phyloP scores from a whole-genome alignment of 1,140 invertebrate species.

The Pristionchus pacificus region DNA sequence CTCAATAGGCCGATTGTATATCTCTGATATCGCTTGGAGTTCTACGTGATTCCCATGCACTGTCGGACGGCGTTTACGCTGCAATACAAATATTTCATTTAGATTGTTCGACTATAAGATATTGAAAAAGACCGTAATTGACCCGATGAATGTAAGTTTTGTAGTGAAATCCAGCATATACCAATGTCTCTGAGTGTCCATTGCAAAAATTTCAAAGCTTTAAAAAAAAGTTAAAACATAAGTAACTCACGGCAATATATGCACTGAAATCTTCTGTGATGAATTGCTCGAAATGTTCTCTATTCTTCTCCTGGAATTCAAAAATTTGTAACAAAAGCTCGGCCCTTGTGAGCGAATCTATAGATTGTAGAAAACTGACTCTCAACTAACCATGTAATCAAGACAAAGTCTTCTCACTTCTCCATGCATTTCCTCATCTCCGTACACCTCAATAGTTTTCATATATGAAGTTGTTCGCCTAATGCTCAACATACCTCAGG shows the following conservation, averaged over 20 bases:
- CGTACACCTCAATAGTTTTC: conserved; percentile 69
- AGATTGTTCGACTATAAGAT: too few relatives aligned
- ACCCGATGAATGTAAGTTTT: background rate
- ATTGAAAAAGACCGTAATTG: background rate
- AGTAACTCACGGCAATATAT: conserved; percentile 68
- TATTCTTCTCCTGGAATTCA: conserved; percentile 69
- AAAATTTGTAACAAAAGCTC: conserved; percentile 25
- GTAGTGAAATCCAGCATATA: background rate
- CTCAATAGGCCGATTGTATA: conserved; percentile 86
- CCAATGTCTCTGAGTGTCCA: conserved; percentile 39
- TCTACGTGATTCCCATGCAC: conserved; percentile 90
- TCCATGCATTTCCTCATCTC: conserved; percentile 85
- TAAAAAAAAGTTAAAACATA: too few relatives aligned
- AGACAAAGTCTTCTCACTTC: conserved; percentile 80
- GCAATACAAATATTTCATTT: too few relatives aligned
- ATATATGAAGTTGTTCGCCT: conserved; percentile 3
- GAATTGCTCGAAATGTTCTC: conserved; percentile 86
- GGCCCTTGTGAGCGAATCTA: background rate
- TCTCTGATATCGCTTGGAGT: conserved; percentile 86
- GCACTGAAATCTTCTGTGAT: conserved; percentile 84
- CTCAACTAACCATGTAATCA: conserved; percentile 80
- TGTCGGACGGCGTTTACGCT: conserved; percentile 69
- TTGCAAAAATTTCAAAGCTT: conserved; percentile 59
- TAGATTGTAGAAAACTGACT: conserved; percentile 8
- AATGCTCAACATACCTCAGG: background rate